These are phyloP conservation scores for Nothocercus nigrocapillus DNA, from an alignment of 2,113 vertebrate species.

Conservation along the genomic window DNA sequence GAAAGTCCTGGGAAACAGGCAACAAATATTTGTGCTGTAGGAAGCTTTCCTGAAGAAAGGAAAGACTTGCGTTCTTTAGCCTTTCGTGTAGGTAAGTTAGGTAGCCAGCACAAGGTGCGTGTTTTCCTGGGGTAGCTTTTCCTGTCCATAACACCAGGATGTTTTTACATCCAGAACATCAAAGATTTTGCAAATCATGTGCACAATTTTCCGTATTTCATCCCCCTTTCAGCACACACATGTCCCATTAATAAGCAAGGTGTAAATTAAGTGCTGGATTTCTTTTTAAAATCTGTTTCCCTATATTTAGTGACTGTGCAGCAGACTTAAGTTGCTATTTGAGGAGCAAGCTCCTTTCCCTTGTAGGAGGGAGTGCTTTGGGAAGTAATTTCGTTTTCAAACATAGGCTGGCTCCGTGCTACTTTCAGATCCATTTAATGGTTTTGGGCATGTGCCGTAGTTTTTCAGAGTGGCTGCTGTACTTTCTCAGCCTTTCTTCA, in stretches of 20 bases:
- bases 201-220: too few relatives aligned
- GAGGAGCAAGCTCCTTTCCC: not conserved
- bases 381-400: not conserved
- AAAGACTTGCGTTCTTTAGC: not conserved
- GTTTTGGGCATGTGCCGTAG: accelerated
- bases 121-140: not conserved
- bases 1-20: not conserved
- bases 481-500: not conserved
- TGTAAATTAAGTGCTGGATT: not conserved
- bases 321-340: not conserved
- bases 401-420: accelerated
- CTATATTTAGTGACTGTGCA: not conserved
- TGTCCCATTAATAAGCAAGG: not conserved
- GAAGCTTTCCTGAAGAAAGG: not conserved
- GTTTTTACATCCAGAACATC: not conserved
- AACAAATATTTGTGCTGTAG: accelerated
- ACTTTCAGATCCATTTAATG: accelerated
- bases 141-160: not conserved
- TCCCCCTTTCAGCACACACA: not conserved
- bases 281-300: not conserved
- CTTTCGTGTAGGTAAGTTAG: not conserved
- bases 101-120: not conserved
- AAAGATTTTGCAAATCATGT: not conserved
- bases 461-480: accelerated
- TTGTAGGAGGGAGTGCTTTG: accelerated